These are phyloP conservation scores for Capitulum mitella DNA, from an alignment of 2,888 invertebrate genomes.

Conservation along the genomic window DNA sequence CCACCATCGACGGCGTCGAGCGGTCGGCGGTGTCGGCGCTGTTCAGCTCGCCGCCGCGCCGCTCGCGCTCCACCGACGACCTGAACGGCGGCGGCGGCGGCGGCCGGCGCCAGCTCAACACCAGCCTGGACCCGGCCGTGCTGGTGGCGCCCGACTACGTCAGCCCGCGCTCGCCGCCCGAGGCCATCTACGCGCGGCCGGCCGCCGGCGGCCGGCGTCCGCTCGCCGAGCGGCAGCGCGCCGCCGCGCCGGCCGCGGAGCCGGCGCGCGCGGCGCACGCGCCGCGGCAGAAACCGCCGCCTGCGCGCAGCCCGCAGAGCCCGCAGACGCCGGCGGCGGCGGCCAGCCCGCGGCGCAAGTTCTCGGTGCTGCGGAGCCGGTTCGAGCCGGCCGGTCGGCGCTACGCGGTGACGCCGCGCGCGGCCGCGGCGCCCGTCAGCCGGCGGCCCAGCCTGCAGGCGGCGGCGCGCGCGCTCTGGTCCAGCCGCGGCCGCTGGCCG, in stretches of 20 bases:
- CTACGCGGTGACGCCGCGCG: background rate
- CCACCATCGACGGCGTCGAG: background rate
- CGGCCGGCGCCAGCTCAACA: background rate
- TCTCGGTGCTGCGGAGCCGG: conserved; percentile 24
- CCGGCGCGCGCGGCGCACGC: background rate
- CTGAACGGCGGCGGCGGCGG: background rate
- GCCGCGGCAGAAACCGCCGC: background rate
- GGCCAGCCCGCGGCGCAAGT: conserved; percentile 23
- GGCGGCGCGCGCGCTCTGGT: background rate
- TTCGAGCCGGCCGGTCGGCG: conserved; percentile 17
- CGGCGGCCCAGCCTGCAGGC: conserved; percentile 1
- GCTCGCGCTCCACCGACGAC: background rate
- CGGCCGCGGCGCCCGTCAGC: background rate
- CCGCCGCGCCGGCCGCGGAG: background rate
- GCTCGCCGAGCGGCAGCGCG: background rate
- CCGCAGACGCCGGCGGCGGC: background rate
- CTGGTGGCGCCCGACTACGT: background rate
- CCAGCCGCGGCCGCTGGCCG: background rate
- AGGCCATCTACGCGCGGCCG: conserved; percentile 11
- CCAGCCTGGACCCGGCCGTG: background rate
- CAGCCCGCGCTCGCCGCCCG: background rate
- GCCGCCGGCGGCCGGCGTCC: background rate
- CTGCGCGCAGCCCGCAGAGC: no score
- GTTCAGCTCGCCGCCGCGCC: background rate
- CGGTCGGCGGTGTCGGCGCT: background rate